Conservation (phyloP, 2,113 vertebrate species). For the Brachyhypopomus occidentalis region DNA sequence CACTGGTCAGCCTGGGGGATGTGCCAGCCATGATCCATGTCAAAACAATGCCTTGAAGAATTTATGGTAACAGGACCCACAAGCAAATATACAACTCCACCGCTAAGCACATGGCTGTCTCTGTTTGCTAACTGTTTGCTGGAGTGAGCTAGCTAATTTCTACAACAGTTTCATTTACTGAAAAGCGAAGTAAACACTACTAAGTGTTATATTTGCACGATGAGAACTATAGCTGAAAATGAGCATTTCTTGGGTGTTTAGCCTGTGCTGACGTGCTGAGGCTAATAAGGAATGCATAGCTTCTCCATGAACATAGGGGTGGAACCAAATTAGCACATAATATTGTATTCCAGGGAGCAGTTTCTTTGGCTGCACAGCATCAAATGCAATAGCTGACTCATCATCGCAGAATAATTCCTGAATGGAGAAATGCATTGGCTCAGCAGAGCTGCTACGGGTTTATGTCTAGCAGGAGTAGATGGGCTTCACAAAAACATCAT, state of each 20-base stretch:
- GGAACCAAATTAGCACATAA: constrained; percentile 26
- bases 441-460: constrained; percentile 45
- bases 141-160: neutral
- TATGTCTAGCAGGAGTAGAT: constrained; percentile 8
- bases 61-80: constrained; percentile 35
- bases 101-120: neutral
- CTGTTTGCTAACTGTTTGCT: neutral
- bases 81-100: constrained; percentile 19
- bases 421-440: constrained; percentile 51
- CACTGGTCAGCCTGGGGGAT: constrained; percentile 51
- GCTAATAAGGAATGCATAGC: neutral
- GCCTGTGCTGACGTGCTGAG: neutral
- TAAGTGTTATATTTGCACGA: no score
- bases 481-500: constrained; percentile 45
- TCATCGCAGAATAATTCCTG: constrained; percentile 48
- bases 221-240: neutral
- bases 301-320: constrained; percentile 13
- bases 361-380: constrained; percentile 15
- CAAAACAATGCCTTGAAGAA: constrained; percentile 50
- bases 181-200: no score
- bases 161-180: neutral
- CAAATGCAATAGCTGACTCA: constrained; percentile 48
- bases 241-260: constrained; percentile 1
- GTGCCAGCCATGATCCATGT: constrained; percentile 48
- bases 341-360: constrained; percentile 30